phyloP scores from a whole-genome alignment of 2,888 invertebrate species.

The Chymomyza fuscimana region DNA sequence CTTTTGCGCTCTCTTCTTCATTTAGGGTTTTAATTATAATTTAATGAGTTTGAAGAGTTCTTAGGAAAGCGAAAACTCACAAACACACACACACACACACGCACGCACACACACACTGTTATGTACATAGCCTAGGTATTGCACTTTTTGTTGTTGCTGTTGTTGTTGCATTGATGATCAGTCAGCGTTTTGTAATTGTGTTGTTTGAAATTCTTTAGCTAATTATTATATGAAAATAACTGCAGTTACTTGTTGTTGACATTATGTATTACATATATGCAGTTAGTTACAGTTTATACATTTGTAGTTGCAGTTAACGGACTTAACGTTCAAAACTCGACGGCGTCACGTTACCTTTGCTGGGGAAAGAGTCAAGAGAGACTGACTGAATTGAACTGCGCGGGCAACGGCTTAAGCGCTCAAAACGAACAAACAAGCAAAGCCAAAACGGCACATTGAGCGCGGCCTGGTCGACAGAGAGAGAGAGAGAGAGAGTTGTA shows the following conservation, averaged over 20 bases:
- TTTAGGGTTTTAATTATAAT: conserved; percentile 39
- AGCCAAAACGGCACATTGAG: conserved; percentile 10
- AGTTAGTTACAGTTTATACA: background rate
- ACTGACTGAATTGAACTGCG: conserved; percentile 19
- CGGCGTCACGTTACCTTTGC: conserved; percentile 20
- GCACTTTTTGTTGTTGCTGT: conserved; percentile 1
- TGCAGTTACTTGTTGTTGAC: conserved; percentile 12
- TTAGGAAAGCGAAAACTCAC: conserved; percentile 1
- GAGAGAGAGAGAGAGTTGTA: conserved; percentile 11
- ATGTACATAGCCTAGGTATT: background rate
- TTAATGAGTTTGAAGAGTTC: conserved; percentile 39
- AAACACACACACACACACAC: conserved; percentile 8
- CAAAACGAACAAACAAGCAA: background rate
- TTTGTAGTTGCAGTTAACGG: background rate
- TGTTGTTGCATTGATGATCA: conserved; percentile 13
- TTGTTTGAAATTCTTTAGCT: background rate
- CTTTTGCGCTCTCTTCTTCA: conserved; percentile 4
- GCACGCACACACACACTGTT: conserved; percentile 18
- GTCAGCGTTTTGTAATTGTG: conserved; percentile 6
- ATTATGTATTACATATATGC: too few relatives aligned
- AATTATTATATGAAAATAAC: conserved; percentile 18
- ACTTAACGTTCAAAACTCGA: background rate
- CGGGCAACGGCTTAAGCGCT: background rate
- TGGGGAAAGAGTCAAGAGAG: background rate
- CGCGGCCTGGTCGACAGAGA: background rate